Evolutionary conservation across 2,797 vertebrate genomes (phyloP), one percentile per base, ranked within the genome.

Genomic region (Galagoides demidoff): DNA sequence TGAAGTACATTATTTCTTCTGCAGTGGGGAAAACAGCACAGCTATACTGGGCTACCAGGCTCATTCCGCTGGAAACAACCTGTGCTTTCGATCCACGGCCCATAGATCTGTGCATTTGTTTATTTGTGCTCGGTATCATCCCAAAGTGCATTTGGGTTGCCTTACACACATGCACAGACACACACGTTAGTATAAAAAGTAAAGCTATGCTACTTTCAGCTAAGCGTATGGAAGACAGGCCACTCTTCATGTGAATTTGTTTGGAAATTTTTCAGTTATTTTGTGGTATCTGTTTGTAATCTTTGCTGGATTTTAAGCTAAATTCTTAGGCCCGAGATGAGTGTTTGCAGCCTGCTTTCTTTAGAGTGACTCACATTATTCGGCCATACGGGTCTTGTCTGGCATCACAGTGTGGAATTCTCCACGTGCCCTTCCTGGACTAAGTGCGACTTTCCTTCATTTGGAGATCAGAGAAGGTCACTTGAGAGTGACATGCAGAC

Each of bases 21-120:
- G 12, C 11, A 11, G 34, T 37, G 34, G 20, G 10, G 34, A 66
- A 55, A 3, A 2, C 13, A 1, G 8, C 0, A 0, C 3, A 19
- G 8, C 31, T 39, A 8, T 23, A 4, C 34, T 19, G 13, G 3
- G 10, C 16, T 7, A 23, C 17, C 23, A 11, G 37, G 14, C 0
- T 8, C 49, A 23, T 49, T 59, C 31, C 66, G 4, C 57, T n/a
- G 11, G 81, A 37, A 64, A 13, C 49, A 71, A n/a, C 37, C 43
- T 20, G 7, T 27, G 34, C 39, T 52, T 43, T 45, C 43, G 73
- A 81, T 19, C 34, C 13, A 3, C 6, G 68, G 66, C 39, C 19
- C 12, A 20, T 6, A 55, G 49, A 9, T n/a, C 34, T 39, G 45
- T 20, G 17, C 39, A 7, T 45, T 70, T 45, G 13, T 71, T 61